Percentiles rank a stretch among this genome's conserved stretches.
Evolutionary conservation across 2,797 vertebrate species (phyloP).

Genomic region (Sparidentex hasta): DNA sequence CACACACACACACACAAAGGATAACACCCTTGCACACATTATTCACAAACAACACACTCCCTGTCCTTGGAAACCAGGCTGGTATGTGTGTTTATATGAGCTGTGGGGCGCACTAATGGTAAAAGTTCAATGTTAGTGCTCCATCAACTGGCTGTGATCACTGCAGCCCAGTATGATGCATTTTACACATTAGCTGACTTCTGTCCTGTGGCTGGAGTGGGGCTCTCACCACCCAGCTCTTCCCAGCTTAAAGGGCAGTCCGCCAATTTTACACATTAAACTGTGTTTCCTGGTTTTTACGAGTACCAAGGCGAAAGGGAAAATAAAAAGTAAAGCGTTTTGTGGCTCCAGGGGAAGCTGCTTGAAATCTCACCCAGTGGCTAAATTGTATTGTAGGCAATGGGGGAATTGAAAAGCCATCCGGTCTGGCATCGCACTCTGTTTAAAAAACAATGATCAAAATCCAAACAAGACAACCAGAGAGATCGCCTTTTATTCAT

Average conservation of each 20-base stretch:
- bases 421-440: no score
- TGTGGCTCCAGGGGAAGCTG: no score
- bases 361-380: no score
- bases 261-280: no score
- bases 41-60: slow-evolving; percentile 60
- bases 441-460: no score
- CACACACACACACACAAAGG: slow-evolving; percentile 13
- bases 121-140: slow-evolving; percentile 54
- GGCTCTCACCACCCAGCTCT: not conserved
- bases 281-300: no score
- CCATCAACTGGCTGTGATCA: not conserved
- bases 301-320: no score
- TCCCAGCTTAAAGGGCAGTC: not conserved
- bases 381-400: no score
- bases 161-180: not conserved
- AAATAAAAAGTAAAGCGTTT: no score
- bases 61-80: slow-evolving; percentile 63
- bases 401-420: no score
- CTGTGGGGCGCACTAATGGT: slow-evolving; percentile 7
- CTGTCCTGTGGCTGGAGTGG: not conserved
- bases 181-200: not conserved
- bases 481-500: no score
- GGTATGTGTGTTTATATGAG: slow-evolving; percentile 61
- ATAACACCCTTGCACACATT: slow-evolving; percentile 21
- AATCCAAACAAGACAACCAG: no score